phyloP scores from a whole-genome alignment of 2,113 vertebrate species.

The Ondatra zibethicus region DNA sequence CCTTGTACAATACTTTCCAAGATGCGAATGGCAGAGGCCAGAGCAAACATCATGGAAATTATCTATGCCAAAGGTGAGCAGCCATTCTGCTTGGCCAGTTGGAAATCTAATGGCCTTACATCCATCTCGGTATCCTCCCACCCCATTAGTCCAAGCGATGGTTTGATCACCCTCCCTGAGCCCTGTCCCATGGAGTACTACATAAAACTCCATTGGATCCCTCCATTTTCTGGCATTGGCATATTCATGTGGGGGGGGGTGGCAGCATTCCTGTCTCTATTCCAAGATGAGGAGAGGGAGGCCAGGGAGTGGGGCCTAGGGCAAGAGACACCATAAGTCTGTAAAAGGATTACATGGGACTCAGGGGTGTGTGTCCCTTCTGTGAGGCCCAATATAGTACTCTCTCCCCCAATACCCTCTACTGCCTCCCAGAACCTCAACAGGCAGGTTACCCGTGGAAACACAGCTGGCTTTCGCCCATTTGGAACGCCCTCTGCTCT shows the following conservation, averaged over 20 bases:
- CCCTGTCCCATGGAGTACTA: background rate
- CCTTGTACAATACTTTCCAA: background rate
- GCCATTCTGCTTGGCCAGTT: background rate
- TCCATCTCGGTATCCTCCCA: background rate
- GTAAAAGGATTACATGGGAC: background rate
- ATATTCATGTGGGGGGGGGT: no score
- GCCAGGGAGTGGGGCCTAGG: background rate
- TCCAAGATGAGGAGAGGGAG: background rate
- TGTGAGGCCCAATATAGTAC: no score
- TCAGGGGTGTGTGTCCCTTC: background rate
- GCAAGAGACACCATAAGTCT: background rate
- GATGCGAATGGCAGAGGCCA: background rate
- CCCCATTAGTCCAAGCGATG: background rate
- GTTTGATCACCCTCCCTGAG: background rate
- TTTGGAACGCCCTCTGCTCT: background rate
- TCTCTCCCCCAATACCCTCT: background rate
- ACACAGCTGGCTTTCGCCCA: background rate
- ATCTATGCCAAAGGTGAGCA: background rate
- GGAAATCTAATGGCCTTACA: background rate
- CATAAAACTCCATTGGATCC: no score
- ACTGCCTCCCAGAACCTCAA: background rate
- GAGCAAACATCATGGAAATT: background rate
- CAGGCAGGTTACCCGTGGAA: background rate
- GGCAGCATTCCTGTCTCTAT: background rate
- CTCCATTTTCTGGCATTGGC: accelerated